Conservation (phyloP, 2,888 invertebrate genomes). For the Idaea biselata region DNA sequence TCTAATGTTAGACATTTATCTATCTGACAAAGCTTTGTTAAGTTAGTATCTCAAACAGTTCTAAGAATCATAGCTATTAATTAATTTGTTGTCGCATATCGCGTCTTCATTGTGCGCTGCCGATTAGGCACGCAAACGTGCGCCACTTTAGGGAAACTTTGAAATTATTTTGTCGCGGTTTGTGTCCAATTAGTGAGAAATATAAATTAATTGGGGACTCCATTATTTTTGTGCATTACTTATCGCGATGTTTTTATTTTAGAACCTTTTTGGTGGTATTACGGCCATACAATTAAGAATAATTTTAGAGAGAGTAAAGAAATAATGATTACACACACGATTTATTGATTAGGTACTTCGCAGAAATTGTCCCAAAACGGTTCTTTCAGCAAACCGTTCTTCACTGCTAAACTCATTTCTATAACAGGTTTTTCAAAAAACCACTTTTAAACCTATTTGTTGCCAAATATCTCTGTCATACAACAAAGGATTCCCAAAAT, state of each 20-base stretch:
- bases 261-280: not conserved
- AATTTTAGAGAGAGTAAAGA: too few relatives aligned
- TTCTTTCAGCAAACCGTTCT: not conserved
- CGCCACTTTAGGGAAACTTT: slow-evolving; percentile 1
- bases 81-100: not conserved
- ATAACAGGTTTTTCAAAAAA: not conserved
- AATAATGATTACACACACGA: too few relatives aligned
- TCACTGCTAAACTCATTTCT: not conserved
- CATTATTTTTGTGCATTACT: not conserved
- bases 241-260: not conserved
- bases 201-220: not conserved
- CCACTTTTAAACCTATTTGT: slow-evolving; percentile 1
- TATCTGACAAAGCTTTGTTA: too few relatives aligned
- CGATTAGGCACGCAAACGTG: not conserved
- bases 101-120: not conserved
- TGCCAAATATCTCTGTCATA: not conserved
- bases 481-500: not conserved
- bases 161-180: not conserved
- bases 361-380: too few relatives aligned
- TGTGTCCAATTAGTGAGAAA: not conserved
- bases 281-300: too few relatives aligned
- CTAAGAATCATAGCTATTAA: too few relatives aligned
- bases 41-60: too few relatives aligned
- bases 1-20: too few relatives aligned
- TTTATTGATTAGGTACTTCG: too few relatives aligned